These are phyloP conservation scores for Hiodon alosoides DNA, from an alignment of 2,113 vertebrate genomes.

Conservation along the genomic window DNA sequence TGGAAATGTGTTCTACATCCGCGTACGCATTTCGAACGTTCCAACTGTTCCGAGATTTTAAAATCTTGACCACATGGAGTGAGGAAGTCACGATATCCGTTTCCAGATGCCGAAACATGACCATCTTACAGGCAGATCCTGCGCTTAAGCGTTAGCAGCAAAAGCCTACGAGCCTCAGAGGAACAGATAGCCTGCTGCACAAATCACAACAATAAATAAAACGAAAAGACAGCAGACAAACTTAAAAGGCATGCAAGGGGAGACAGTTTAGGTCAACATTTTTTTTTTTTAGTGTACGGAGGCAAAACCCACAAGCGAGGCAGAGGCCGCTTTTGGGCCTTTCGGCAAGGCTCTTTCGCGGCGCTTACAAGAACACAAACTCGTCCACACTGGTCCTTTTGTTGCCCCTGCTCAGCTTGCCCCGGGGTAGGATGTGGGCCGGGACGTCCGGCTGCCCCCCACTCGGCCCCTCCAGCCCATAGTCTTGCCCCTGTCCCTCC, in stretches of 20 bases:
- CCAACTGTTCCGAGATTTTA: no score
- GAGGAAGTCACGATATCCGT: no score
- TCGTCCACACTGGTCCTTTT: conserved; percentile 71
- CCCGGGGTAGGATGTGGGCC: conserved; percentile 51
- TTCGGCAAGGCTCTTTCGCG: background rate
- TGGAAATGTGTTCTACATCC: no score
- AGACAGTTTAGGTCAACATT: conserved; percentile 19
- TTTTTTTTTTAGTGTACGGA: background rate
- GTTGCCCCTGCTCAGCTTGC: conserved; percentile 44
- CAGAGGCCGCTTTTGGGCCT: background rate
- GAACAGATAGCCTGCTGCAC: background rate
- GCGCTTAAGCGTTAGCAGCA: no score
- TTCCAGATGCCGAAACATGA: no score
- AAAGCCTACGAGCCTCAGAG: background rate
- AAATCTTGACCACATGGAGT: no score
- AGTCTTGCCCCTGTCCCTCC: conserved; percentile 76
- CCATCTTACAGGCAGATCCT: no score
- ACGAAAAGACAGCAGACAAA: background rate
- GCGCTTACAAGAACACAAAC: conserved; percentile 76
- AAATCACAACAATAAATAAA: background rate
- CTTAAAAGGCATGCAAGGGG: background rate
- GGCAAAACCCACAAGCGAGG: conserved; percentile 15
- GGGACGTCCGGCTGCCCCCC: conserved; percentile 47
- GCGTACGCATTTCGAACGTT: no score
- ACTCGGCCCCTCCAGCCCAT: conserved; percentile 65